A percentile compares a stretch with the other conserved stretches of the same genome.
These are phyloP conservation scores for Xenopus laevis DNA, from an alignment of 2,113 vertebrate species.

Conservation along the genomic window DNA sequence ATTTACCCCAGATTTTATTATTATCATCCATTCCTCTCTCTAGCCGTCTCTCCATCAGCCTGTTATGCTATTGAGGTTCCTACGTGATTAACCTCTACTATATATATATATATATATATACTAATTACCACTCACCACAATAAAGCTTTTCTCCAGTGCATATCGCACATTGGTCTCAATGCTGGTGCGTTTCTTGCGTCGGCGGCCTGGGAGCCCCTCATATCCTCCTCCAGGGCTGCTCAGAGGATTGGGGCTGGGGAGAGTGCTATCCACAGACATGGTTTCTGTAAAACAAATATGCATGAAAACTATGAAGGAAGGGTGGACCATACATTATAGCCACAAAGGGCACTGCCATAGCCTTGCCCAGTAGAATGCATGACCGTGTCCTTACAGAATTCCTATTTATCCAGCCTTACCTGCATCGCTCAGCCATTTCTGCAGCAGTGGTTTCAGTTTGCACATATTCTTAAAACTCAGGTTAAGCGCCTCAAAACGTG, in stretches of 20 bases:
- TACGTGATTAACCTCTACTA: not conserved
- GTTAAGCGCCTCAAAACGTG: slow-evolving; percentile 90
- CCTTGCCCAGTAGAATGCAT: not conserved
- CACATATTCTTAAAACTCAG: slow-evolving; percentile 97
- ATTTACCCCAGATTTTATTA: not conserved
- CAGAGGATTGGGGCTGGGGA: slow-evolving; percentile 84
- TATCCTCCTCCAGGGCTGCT: slow-evolving; percentile 78
- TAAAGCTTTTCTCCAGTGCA: slow-evolving; percentile 86
- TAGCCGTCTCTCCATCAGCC: no score
- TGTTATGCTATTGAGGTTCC: no score
- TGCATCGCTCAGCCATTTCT: slow-evolving; percentile 91
- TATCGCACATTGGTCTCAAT: slow-evolving; percentile 91
- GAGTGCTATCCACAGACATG: slow-evolving; percentile 87
- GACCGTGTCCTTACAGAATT: not conserved
- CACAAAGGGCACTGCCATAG: rapidly evolving
- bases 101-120: no score
- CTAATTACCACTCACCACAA: slow-evolving; percentile 74
- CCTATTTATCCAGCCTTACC: slow-evolving; percentile 58
- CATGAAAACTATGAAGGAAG: not conserved
- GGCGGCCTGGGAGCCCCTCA: slow-evolving; percentile 80
- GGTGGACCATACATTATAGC: not conserved
- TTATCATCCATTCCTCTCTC: not conserved
- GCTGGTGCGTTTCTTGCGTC: slow-evolving; percentile 94
- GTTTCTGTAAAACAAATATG: slow-evolving; percentile 68
- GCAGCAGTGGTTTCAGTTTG: slow-evolving; percentile 88